These are phyloP conservation scores for Xanthia icteritia DNA, from an alignment of 2,888 invertebrate genomes.

Conservation along the genomic window DNA sequence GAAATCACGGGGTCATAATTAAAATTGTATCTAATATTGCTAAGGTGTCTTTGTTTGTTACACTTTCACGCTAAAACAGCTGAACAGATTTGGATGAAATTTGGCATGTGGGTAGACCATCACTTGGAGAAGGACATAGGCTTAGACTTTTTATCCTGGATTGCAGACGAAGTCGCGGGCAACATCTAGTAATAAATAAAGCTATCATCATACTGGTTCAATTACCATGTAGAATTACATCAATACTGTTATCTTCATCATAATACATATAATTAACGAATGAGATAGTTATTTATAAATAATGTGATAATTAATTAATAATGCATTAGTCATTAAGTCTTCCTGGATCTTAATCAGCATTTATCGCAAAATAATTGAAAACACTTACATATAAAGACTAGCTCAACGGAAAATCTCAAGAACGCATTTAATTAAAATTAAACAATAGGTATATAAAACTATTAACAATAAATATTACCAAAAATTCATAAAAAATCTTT, in stretches of 20 bases:
- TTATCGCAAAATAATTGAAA: constrained; percentile 1
- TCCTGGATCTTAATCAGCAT: constrained; percentile 25
- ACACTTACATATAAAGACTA: not conserved
- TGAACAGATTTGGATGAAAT: too few relatives aligned
- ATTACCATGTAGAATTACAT: not conserved
- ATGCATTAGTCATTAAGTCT: not conserved
- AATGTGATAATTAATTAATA: constrained; percentile 21
- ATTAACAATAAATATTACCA: too few relatives aligned
- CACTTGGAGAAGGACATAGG: too few relatives aligned
- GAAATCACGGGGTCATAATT: not conserved
- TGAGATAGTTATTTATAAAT: constrained; percentile 20
- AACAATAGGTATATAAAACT: too few relatives aligned
- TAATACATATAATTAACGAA: constrained; percentile 1
- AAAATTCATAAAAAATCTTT: too few relatives aligned
- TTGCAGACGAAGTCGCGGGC: too few relatives aligned
- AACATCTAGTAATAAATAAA: not conserved
- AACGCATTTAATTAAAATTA: not conserved
- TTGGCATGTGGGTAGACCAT: too few relatives aligned
- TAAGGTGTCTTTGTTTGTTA: too few relatives aligned
- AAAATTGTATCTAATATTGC: not conserved
- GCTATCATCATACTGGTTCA: not conserved
- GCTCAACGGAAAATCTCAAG: not conserved
- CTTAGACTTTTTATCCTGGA: too few relatives aligned
- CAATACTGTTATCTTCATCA: constrained; percentile 13
- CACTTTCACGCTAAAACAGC: too few relatives aligned